A percentile compares a stretch with the other conserved stretches of the same genome.
Evolutionary conservation across 2,888 invertebrate species (phyloP).

Genomic region (Brassicogethes aeneus): DNA sequence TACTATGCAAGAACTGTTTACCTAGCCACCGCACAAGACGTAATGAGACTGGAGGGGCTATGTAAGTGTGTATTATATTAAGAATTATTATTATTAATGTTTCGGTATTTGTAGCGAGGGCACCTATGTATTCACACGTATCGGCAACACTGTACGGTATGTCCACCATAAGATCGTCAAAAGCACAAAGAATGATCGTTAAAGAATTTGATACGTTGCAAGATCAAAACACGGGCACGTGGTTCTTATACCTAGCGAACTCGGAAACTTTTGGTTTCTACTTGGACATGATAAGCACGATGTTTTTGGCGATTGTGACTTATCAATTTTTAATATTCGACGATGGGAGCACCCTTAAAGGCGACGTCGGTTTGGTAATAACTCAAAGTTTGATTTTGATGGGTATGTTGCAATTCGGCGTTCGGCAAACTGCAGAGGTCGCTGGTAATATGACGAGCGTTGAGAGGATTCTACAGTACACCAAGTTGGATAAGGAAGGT

Average conservation of each 20-base stretch:
- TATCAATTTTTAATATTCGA: slow-evolving; percentile 54
- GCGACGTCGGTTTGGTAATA: slow-evolving; percentile 63
- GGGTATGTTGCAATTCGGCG: slow-evolving; percentile 74
- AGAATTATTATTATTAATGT: slow-evolving; percentile 3
- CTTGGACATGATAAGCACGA: slow-evolving; percentile 55
- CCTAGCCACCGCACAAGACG: slow-evolving; percentile 59
- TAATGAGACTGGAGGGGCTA: slow-evolving; percentile 55
- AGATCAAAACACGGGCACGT: slow-evolving; percentile 57
- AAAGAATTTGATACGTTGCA: slow-evolving; percentile 68
- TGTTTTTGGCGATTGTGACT: slow-evolving; percentile 51
- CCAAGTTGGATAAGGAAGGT: slow-evolving; percentile 62
- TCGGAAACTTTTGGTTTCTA: slow-evolving; percentile 57
- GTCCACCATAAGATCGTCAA: slow-evolving; percentile 74
- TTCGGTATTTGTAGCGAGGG: slow-evolving; percentile 50
- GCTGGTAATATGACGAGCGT: slow-evolving; percentile 74
- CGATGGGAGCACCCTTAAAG: slow-evolving; percentile 51
- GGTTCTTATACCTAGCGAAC: slow-evolving; percentile 50
- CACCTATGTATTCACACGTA: slow-evolving; percentile 87
- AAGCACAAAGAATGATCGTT: slow-evolving; percentile 61
- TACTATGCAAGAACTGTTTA: slow-evolving; percentile 57
- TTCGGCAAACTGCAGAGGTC: slow-evolving; percentile 70
- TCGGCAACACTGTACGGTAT: slow-evolving; percentile 81
- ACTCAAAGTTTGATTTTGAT: slow-evolving; percentile 65
- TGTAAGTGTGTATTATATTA: slow-evolving; percentile 33
- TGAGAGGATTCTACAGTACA: slow-evolving; percentile 73